A percentile compares a stretch with the other conserved stretches of the same genome.
Evolutionary conservation across 1,140 invertebrate species (phyloP).

Genomic region (Caerostris extrusa): DNA sequence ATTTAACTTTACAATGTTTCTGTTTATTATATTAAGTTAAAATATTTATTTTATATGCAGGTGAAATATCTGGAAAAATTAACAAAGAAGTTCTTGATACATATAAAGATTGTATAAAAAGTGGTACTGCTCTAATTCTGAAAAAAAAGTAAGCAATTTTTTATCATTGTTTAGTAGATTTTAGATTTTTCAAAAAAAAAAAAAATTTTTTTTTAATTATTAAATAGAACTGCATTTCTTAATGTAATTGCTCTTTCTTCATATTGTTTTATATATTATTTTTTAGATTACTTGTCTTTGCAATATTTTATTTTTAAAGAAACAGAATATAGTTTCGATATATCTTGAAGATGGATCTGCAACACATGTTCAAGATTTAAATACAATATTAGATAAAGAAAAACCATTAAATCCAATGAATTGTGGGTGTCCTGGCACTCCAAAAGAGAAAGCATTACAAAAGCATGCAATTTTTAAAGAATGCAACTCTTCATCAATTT

Average conservation of each 20-base stretch:
- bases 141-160: constrained; percentile 51
- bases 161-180: background rate
- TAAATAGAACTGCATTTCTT: background rate
- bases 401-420: constrained; percentile 27
- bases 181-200: background rate
- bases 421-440: constrained; percentile 37
- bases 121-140: constrained; percentile 46
- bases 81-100: constrained; percentile 43
- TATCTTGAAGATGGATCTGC: constrained; percentile 51
- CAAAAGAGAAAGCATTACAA: background rate
- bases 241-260: background rate
- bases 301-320: constrained; percentile 57
- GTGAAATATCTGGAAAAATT: constrained; percentile 65
- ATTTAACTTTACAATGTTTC: no score
- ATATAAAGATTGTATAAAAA: constrained; percentile 2
- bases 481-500: background rate
- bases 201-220: background rate
- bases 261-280: background rate
- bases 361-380: constrained; percentile 24
- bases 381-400: constrained; percentile 2
- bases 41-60: constrained; percentile 20
- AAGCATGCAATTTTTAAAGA: background rate
- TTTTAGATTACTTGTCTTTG: constrained; percentile 62
- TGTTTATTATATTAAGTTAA: background rate
- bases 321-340: constrained; percentile 39